Evolutionary conservation across 2,113 vertebrate genomes (phyloP), one percentile per base, ranked within the genome.

Genomic region (Pelvicachromis taeniatus): DNA sequence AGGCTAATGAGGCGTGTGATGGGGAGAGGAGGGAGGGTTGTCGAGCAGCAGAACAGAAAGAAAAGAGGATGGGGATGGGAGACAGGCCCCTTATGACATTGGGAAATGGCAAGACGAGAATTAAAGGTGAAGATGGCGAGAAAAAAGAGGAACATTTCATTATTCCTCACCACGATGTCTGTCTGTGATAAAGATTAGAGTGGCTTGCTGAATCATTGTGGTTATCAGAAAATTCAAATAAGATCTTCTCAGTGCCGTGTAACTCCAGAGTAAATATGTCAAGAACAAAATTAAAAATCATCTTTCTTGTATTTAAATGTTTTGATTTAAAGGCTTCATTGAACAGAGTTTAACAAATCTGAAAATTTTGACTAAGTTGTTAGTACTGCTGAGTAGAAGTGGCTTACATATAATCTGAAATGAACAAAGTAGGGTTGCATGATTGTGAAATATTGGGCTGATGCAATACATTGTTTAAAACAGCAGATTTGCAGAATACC

Each of bases 1-100:
- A 83, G 31, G 29, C 84, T 92, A 92, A 92, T 91, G 88, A 93
- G 89, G 88, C 55, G 0, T 53, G 52, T 45, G 75, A 53, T 50
- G 54, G 26, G 26, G 26, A 85, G 61, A n/a, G 4, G 56, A 68
- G 38, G 59, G 81, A n/a, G 7, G 8, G 50, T 33, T 53, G 63
- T 16, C 6, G 50, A 79, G 21, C 26, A 8, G 78, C 54, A 16
- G 8, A 31, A 16, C 0, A 40, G 31, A 9, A 23, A 16, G 12
- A 53, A 52, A 75, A 75, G 17, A 75, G 0, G 5, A 58, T 6
- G 5, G 7, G 33, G 52, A 61, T 17, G 6, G 77, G 7, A 84
- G 85, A 48, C 12, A 38, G 68, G 42, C 77, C 16, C 7, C 70
- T 56, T 10, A 1, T 29, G 17, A 19, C 16, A 11, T 48, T 6